Evolutionary conservation across 37 sponge, comb jelly and placozoan species (phyloP).

Genomic region (Theonella swinhoei): DNA sequence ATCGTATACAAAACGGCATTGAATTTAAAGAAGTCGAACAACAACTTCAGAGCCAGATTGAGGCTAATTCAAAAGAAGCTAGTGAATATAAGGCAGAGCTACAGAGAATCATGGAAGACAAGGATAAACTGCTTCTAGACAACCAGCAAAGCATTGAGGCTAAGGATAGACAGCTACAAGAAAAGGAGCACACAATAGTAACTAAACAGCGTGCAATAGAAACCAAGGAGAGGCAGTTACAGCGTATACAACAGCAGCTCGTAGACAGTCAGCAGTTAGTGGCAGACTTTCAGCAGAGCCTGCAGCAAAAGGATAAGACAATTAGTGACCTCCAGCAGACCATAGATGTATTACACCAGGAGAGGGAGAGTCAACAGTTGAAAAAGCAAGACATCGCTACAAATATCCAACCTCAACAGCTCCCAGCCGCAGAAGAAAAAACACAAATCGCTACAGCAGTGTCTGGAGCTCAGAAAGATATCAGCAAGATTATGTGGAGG

Average conservation of each 20-base stretch:
- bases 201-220: not conserved
- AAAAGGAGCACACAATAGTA: not conserved
- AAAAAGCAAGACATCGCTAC: not conserved
- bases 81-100: not conserved
- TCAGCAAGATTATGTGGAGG: not conserved
- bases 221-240: not conserved
- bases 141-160: not conserved
- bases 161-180: not conserved
- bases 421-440: too few species aligned
- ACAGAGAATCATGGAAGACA: not conserved
- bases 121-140: not conserved
- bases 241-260: not conserved
- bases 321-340: not conserved
- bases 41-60: not conserved
- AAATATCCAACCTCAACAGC: not conserved
- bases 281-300: too few species aligned
- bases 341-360: not conserved
- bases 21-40: too few species aligned
- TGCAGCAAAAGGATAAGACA: not conserved
- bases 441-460: not conserved
- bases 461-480: not conserved
- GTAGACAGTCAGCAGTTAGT: too few species aligned
- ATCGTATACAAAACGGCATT: not conserved
- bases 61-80: not conserved
- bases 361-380: too few species aligned